These are phyloP conservation scores for Elephas maximus DNA, from an alignment of 2,113 vertebrate genomes.

Conservation along the genomic window DNA sequence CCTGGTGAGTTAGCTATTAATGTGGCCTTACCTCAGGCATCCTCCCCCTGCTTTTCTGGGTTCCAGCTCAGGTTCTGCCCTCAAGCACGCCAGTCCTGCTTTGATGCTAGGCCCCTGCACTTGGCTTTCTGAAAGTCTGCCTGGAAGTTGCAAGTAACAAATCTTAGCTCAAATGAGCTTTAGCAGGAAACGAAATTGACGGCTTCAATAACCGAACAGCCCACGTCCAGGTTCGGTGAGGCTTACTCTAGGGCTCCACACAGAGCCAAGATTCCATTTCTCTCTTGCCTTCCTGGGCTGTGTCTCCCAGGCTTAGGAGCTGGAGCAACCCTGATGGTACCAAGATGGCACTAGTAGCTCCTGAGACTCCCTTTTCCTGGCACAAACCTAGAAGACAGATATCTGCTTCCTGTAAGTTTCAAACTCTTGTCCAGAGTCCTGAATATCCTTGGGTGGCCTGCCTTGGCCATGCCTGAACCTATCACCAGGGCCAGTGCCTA, in stretches of 20 bases:
- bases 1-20: constrained; percentile 56
- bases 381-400: neutral
- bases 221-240: neutral
- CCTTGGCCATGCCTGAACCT: neutral
- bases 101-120: neutral
- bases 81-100: neutral
- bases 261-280: neutral
- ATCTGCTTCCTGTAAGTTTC: neutral
- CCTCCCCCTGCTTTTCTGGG: neutral
- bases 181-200: neutral
- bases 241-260: neutral
- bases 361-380: neutral
- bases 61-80: neutral
- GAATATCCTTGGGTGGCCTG: neutral
- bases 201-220: fast-evolving
- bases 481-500: neutral
- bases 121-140: neutral
- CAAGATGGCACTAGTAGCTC: neutral
- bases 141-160: neutral
- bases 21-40: neutral
- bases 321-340: neutral
- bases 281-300: neutral
- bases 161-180: neutral
- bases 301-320: neutral
- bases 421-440: neutral